Percentiles rank a stretch among this genome's conserved stretches.
phyloP scores from a whole-genome alignment of 2,113 vertebrate species.

The Dicrurus megarhynchus region DNA sequence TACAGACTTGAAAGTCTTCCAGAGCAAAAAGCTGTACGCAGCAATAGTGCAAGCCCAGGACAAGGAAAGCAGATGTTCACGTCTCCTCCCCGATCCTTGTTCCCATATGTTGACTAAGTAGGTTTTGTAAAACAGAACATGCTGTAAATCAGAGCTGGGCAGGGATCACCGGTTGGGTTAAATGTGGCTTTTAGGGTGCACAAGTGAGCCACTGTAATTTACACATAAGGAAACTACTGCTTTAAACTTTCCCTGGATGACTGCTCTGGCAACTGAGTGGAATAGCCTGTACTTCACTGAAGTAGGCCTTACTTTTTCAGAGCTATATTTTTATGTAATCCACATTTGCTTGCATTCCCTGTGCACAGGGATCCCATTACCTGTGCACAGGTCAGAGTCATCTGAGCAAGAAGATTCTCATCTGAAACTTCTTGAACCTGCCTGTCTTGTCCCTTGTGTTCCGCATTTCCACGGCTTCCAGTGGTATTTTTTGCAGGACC shows the following conservation, averaged over 20 bases:
- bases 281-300: neutral
- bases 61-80: constrained; percentile 32
- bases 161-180: neutral
- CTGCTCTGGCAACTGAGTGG: neutral
- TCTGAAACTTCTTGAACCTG: neutral
- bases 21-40: neutral
- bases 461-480: neutral
- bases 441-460: neutral
- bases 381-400: neutral
- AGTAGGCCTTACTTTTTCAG: neutral
- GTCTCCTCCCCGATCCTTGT: neutral
- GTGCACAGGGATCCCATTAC: neutral
- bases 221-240: neutral
- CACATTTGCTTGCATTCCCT: neutral
- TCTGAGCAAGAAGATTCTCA: neutral
- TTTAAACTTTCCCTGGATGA: neutral
- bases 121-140: neutral
- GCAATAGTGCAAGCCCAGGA: neutral
- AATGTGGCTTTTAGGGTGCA: neutral
- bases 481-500: neutral
- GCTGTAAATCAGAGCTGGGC: neutral
- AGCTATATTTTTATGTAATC: neutral
- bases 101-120: neutral
- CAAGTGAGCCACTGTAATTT: neutral
- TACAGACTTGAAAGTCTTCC: constrained; percentile 20